Evolutionary conservation across 1,140 invertebrate genomes (phyloP), one percentile per base, ranked within the genome.

Genomic region (Tetranychus cinnabarinus): DNA sequence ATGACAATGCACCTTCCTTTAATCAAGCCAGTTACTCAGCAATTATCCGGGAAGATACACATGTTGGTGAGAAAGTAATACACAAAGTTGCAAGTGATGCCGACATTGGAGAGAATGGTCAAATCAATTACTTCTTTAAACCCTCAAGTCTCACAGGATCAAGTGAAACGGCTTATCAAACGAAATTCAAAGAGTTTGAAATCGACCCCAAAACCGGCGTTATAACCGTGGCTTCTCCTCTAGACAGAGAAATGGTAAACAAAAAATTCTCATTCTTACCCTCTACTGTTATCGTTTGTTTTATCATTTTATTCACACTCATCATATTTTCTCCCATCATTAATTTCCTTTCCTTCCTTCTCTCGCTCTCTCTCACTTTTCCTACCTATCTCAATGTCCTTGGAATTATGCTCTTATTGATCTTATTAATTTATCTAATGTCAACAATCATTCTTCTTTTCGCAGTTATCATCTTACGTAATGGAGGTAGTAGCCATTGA

Each of bases 1-100:
- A 96, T 71, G 91, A 96, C 70, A 95, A 96, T 71, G 83, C 90
- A 73, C 91, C 91, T 0, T 77, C 80, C 10, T 96, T 97, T 69
- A 80, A 85, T 58, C 84, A 85, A 0, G 67, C 70, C 33, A 62
- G 63, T 47, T 88, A 88, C 69, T 68, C 69, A 39, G 84, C 89
- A 3, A 86, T 88, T 69, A 80, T 91, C 1, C 79, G 87, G 1
- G 91, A 96, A 73, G 91, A 96, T 71, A 78, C 93, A 42, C 90
- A 90, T 0, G 72, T 82, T 1, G 89, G 88, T 60, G 83, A 84
- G 45, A 81, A 91, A 0, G 81, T 93, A 0, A 86, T 85, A 0
- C 80, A 84, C 0, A 76, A 92, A 12, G 82, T 82, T 55, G 91
- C 91, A 0, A 82, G 80, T 5, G 91, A 96, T 73, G 82, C 84